Percentiles rank a stretch among this genome's conserved stretches.
phyloP scores from a whole-genome alignment of 2,113 vertebrate genomes.

The Gracilinanus agilis region DNA sequence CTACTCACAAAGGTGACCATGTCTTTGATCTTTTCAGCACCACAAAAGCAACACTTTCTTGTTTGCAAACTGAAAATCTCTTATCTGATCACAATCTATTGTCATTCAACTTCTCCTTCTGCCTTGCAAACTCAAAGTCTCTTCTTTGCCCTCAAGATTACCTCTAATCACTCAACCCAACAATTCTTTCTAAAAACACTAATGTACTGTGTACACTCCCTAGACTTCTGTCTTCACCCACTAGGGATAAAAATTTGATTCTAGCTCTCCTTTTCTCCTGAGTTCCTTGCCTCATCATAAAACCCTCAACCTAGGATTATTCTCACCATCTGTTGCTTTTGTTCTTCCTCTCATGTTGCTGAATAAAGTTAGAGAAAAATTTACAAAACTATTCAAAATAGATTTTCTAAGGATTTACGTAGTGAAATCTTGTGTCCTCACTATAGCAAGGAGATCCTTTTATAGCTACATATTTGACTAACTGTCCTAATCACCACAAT shows the following conservation, averaged over 20 bases:
- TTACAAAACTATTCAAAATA: background rate
- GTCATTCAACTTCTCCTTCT: background rate
- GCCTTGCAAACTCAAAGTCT: background rate
- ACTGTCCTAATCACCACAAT: background rate
- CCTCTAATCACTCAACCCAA: background rate
- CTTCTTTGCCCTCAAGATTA: background rate
- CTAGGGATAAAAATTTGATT: background rate
- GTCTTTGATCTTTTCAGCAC: background rate
- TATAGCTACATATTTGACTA: background rate
- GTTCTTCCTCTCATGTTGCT: background rate
- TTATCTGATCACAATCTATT: background rate
- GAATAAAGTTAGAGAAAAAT: background rate
- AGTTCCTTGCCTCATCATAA: background rate
- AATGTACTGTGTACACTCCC: background rate
- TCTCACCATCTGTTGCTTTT: background rate
- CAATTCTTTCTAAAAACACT: background rate
- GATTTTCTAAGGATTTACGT: background rate
- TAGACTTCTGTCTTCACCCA: background rate
- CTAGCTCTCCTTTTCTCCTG: background rate
- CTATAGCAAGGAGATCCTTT: background rate
- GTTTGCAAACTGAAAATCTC: background rate
- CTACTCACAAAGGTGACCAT: background rate
- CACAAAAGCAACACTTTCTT: background rate
- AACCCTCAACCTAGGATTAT: background rate
- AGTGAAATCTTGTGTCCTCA: background rate